Conservation (phyloP, 2,797 vertebrate genomes). For the Enteromius mattozi region DNA sequence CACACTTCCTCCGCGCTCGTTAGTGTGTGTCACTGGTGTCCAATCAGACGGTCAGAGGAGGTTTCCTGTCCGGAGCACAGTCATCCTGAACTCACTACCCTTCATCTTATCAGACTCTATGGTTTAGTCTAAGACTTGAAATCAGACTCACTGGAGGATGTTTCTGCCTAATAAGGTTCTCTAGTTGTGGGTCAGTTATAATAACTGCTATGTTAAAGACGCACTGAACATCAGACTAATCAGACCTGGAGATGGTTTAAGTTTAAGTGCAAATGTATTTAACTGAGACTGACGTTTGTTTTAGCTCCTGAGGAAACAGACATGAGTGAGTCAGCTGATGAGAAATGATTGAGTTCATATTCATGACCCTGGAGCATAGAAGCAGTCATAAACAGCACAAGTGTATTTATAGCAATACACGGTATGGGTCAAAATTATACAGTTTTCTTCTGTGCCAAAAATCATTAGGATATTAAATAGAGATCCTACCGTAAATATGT, state of each 20-base stretch:
- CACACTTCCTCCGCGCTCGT: slow-evolving; percentile 17
- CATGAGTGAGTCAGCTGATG: too few species aligned
- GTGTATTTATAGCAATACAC: neutral
- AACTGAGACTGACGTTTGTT: too few species aligned
- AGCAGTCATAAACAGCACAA: neutral
- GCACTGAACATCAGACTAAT: too few species aligned
- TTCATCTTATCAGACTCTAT: neutral
- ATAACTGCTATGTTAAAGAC: too few species aligned
- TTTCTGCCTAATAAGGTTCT: neutral
- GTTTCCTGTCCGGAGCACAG: slow-evolving; percentile 6
- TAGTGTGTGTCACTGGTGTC: slow-evolving; percentile 11
- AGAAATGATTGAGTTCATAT: too few species aligned
- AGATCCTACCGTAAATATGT: neutral
- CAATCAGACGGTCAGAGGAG: neutral
- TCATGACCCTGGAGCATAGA: neutral
- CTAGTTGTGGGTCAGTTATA: neutral
- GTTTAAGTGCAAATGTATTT: too few species aligned
- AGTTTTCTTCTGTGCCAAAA: neutral
- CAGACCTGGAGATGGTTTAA: too few species aligned
- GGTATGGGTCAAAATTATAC: neutral
- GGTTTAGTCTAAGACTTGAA: neutral
- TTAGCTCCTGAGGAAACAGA: too few species aligned
- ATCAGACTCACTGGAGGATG: neutral
- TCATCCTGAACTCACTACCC: neutral
- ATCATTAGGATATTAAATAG: neutral